Conservation (phyloP, 2,888 invertebrate species). For the Allygus modestus region DNA sequence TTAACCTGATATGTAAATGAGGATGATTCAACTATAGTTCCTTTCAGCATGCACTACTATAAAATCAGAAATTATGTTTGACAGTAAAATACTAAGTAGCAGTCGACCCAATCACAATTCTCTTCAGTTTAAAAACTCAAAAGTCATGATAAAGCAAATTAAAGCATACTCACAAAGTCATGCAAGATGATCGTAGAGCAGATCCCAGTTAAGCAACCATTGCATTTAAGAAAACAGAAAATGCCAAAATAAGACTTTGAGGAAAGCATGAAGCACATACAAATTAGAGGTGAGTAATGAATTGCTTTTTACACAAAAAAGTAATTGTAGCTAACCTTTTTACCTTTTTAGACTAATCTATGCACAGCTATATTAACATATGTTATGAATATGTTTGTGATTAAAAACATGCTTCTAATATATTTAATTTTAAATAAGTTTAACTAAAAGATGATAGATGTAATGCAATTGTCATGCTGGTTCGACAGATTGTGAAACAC, state of each 20-base stretch:
- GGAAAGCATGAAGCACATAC: background rate
- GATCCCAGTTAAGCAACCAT: slow-evolving; percentile 51
- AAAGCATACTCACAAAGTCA: slow-evolving; percentile 56
- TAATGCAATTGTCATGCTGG: background rate
- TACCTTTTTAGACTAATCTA: too few relatives aligned
- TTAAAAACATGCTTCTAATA: background rate
- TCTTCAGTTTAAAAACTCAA: too few relatives aligned
- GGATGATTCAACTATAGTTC: too few relatives aligned
- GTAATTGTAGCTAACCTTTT: too few relatives aligned
- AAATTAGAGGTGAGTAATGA: too few relatives aligned
- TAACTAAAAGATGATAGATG: background rate
- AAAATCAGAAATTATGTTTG: too few relatives aligned
- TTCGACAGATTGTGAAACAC: background rate
- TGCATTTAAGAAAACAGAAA: slow-evolving; percentile 33
- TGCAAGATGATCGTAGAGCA: slow-evolving; percentile 52
- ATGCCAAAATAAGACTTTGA: slow-evolving; percentile 48
- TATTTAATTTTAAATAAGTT: background rate
- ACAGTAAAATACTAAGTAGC: too few relatives aligned
- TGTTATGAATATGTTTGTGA: background rate
- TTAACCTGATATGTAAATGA: too few relatives aligned
- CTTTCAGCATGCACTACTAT: too few relatives aligned
- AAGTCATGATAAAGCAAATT: slow-evolving; percentile 6
- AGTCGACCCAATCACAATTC: too few relatives aligned
- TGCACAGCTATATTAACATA: too few relatives aligned
- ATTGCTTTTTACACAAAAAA: too few relatives aligned